phyloP scores from a whole-genome alignment of 2,797 vertebrate genomes.

The Merluccius polli region DNA sequence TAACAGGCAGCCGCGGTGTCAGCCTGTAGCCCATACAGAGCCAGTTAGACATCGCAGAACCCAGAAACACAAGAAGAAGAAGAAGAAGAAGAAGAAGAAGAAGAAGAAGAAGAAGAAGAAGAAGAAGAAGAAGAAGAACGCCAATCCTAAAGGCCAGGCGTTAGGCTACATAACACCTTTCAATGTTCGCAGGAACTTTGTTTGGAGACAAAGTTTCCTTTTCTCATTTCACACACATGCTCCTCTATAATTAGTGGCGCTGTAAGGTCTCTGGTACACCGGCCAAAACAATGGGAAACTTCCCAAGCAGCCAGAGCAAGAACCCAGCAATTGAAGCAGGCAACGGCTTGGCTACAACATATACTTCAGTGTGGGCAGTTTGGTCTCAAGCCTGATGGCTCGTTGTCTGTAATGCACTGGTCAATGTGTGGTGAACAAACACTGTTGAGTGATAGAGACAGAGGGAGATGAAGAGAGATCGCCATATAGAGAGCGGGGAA shows the following conservation, averaged over 20 bases:
- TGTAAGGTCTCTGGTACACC: neutral
- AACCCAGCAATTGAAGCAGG: neutral
- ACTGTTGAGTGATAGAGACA: slow-evolving; percentile 11
- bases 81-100: too few relatives aligned
- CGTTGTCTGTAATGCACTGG: slow-evolving; percentile 37
- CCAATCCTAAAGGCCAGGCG: neutral
- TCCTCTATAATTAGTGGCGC: neutral
- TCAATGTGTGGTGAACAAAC: slow-evolving; percentile 42
- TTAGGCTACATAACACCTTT: neutral
- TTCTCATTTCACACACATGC: neutral
- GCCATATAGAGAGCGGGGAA: neutral
- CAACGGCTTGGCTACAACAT: neutral
- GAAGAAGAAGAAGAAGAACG: neutral
- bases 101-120: neutral
- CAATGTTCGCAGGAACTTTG: neutral
- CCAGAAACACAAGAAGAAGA: too few relatives aligned
- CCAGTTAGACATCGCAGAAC: slow-evolving; percentile 17
- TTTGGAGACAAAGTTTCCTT: neutral
- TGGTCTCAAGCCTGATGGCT: neutral
- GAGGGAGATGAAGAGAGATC: neutral
- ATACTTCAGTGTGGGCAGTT: neutral
- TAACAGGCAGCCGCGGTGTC: slow-evolving; percentile 36
- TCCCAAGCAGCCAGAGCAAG: neutral
- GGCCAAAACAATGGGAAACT: neutral
- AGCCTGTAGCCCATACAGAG: slow-evolving; percentile 28